phyloP scores from a whole-genome alignment of 2,113 vertebrate species.

The Alouatta palliata region DNA sequence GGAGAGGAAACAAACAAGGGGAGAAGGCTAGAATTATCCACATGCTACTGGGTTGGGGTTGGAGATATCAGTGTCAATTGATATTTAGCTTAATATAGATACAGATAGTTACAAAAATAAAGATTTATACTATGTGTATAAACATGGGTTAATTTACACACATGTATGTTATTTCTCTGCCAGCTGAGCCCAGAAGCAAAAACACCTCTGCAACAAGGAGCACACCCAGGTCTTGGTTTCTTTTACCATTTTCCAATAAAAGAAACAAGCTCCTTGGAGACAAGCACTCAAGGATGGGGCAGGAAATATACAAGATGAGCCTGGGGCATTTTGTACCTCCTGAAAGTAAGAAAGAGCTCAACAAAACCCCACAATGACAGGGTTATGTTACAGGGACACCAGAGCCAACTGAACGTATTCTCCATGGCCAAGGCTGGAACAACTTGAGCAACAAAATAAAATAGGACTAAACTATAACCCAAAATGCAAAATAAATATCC shows the following conservation, averaged over 20 bases:
- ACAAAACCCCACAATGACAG: background rate
- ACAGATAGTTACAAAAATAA: background rate
- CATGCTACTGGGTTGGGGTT: background rate
- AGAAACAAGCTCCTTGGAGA: background rate
- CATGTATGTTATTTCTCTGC: background rate
- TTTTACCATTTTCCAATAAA: background rate
- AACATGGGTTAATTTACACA: background rate
- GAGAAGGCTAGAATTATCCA: background rate
- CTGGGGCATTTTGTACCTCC: background rate
- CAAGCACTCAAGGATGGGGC: background rate
- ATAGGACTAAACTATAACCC: background rate
- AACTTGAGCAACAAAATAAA: background rate
- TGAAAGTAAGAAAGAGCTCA: background rate
- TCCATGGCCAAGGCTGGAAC: background rate
- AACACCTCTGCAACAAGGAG: background rate
- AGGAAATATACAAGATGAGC: background rate
- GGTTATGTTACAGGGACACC: background rate
- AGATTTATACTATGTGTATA: background rate
- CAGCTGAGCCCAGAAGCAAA: background rate
- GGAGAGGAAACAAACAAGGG: background rate
- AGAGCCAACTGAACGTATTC: background rate
- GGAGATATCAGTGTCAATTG: background rate
- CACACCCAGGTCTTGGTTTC: background rate
- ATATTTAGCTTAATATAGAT: background rate
- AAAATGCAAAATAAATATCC: background rate